phyloP scores from a whole-genome alignment of 2,113 vertebrate genomes.

The Hirundichthys speculiger region DNA sequence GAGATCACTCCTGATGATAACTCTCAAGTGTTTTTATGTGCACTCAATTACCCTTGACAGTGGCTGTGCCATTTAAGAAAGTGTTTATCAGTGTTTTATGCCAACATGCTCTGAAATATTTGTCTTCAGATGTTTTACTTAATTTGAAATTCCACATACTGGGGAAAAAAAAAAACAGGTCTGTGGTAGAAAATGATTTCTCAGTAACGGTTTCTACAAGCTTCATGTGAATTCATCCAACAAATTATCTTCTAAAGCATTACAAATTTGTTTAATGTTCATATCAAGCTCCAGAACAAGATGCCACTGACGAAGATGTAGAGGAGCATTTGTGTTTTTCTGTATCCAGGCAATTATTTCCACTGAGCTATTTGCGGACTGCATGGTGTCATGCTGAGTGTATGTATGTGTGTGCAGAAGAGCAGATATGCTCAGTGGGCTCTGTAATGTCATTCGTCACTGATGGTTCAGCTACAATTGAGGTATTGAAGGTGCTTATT shows the following conservation, averaged over 20 bases:
- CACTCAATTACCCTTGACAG: no score
- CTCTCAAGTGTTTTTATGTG: constrained; percentile 3
- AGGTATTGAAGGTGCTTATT: no score
- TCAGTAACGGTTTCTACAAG: no score
- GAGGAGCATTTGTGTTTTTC: constrained; percentile 9
- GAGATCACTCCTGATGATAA: constrained; percentile 8
- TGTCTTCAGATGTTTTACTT: neutral
- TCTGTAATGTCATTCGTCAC: neutral
- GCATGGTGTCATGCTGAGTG: constrained; percentile 10
- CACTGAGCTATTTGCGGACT: constrained; percentile 23
- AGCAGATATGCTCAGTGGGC: neutral
- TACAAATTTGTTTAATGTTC: neutral
- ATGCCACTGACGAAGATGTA: constrained; percentile 25
- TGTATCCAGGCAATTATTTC: constrained; percentile 33
- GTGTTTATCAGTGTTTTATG: no score
- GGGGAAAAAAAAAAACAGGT: no score
- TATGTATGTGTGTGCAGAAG: neutral
- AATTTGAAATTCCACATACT: no score
- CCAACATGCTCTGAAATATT: neutral
- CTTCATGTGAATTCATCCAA: no score
- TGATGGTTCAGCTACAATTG: neutral
- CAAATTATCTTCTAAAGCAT: no score
- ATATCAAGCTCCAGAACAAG: constrained; percentile 16
- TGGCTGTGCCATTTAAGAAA: no score
- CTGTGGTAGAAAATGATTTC: no score